These are phyloP conservation scores for Drosophila obscura DNA, from an alignment of 1,140 invertebrate species.

Conservation along the genomic window DNA sequence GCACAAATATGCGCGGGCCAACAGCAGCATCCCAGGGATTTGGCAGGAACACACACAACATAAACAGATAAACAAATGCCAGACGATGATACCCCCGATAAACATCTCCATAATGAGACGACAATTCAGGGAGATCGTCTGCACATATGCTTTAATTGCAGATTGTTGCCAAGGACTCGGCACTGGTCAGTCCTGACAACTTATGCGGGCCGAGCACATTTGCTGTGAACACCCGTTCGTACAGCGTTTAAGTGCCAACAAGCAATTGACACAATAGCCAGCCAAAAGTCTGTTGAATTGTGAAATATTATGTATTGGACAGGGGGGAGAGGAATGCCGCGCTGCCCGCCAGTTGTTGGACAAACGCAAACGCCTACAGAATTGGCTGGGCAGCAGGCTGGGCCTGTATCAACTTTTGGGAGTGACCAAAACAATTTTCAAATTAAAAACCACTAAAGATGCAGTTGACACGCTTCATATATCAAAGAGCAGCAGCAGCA, in stretches of 20 bases:
- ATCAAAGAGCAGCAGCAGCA: constrained; percentile 43
- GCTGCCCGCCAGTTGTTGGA: constrained; percentile 66
- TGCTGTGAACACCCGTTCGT: neutral
- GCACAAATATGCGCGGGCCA: constrained; percentile 22
- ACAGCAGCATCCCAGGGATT: constrained; percentile 28
- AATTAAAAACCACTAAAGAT: constrained; percentile 81
- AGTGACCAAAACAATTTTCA: constrained; percentile 75
- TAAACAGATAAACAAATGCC: constrained; percentile 57
- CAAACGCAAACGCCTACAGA: constrained; percentile 56
- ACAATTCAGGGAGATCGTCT: constrained; percentile 38
- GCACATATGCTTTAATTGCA: constrained; percentile 77
- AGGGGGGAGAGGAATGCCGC: neutral
- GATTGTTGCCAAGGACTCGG: constrained; percentile 64
- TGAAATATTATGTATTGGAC: constrained; percentile 5
- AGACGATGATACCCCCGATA: constrained; percentile 37
- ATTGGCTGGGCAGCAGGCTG: neutral
- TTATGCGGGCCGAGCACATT: constrained; percentile 32
- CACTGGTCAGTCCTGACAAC: neutral
- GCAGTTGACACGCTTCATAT: constrained; percentile 81
- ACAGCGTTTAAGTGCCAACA: constrained; percentile 57
- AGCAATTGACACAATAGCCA: constrained; percentile 49
- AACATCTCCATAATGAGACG: constrained; percentile 72
- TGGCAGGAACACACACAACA: constrained; percentile 43
- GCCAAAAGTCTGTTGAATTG: constrained; percentile 21
- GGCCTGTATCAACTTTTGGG: constrained; percentile 26